A percentile compares a stretch with the other conserved stretches of the same genome.
These are phyloP conservation scores for fruit fly (Drosophila melanogaster) DNA, from an alignment of 1,140 invertebrate genomes.

Conservation along the genomic window DNA sequence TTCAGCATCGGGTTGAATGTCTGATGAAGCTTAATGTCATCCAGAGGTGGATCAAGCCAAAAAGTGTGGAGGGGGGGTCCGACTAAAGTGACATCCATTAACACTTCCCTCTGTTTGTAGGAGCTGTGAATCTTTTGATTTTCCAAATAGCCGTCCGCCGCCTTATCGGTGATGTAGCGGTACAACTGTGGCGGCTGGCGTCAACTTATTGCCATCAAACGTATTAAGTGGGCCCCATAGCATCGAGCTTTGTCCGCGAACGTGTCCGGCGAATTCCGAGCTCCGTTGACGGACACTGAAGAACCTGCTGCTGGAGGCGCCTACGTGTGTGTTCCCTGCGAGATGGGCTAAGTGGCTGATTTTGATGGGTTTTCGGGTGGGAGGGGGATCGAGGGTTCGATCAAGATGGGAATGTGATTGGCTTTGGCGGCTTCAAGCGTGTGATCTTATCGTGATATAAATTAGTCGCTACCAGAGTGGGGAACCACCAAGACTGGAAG, in stretches of 20 bases:
- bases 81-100: slow-evolving; percentile 79
- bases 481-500: slow-evolving; percentile 9
- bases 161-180: slow-evolving; percentile 69
- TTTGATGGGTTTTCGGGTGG: slow-evolving; percentile 20
- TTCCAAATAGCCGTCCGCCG: slow-evolving; percentile 39
- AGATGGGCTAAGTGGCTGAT: slow-evolving; percentile 62
- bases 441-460: slow-evolving; percentile 61
- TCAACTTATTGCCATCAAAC: slow-evolving; percentile 69
- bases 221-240: slow-evolving; percentile 61
- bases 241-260: slow-evolving; percentile 23
- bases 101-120: slow-evolving; percentile 59
- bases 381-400: background rate
- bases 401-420: slow-evolving; percentile 18
- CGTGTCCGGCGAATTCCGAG: slow-evolving; percentile 31
- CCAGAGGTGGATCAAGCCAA: slow-evolving; percentile 14
- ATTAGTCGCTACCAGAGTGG: slow-evolving; percentile 35
- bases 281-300: slow-evolving; percentile 26
- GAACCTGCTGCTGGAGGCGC: slow-evolving; percentile 39
- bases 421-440: slow-evolving; percentile 34
- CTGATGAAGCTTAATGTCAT: slow-evolving; percentile 74
- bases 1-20: slow-evolving; percentile 66
- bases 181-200: slow-evolving; percentile 47
- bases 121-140: slow-evolving; percentile 76
- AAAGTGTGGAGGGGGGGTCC: slow-evolving; percentile 6
- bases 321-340: slow-evolving; percentile 71